Evolutionary conservation across 2,888 invertebrate species (phyloP).

Genomic region (Diogma glabrata): DNA sequence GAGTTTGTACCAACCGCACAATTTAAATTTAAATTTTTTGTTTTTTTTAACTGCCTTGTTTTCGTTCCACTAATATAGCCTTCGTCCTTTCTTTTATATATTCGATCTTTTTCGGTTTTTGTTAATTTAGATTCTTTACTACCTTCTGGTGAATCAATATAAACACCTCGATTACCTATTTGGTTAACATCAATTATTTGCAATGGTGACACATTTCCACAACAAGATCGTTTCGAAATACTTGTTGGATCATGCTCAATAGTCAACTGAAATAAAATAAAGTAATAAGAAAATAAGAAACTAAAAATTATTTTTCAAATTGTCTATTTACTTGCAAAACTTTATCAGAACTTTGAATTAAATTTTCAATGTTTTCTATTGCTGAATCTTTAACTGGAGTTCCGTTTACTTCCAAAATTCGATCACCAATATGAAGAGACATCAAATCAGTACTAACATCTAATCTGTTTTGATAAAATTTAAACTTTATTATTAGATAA

Average conservation of each 20-base stretch:
- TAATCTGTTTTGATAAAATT: constrained; percentile 43
- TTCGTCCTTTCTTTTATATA: constrained; percentile 35
- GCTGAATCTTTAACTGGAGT: constrained; percentile 72
- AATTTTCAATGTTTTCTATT: constrained; percentile 64
- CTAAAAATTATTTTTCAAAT: no score
- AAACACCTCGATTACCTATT: neutral
- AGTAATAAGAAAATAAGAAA: no score
- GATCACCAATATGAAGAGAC: constrained; percentile 83
- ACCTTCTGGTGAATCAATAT: constrained; percentile 28
- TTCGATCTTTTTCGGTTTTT: constrained; percentile 32
- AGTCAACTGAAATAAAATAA: constrained; percentile 44
- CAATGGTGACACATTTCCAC: constrained; percentile 40
- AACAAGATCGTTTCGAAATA: constrained; percentile 43
- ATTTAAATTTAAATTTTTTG: constrained; percentile 36
- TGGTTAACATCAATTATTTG: constrained; percentile 21
- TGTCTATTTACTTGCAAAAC: constrained; percentile 47
- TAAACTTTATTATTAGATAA: neutral
- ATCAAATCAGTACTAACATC: constrained; percentile 71
- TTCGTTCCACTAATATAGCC: constrained; percentile 47
- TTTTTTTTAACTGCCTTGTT: constrained; percentile 47
- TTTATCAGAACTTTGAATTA: constrained; percentile 58
- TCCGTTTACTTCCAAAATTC: constrained; percentile 87
- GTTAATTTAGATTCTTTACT: constrained; percentile 34
- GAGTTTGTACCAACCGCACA: constrained; percentile 20
- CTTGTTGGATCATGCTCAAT: constrained; percentile 83